phyloP scores from a whole-genome alignment of 2,797 vertebrate genomes.

The Sarcophilus harrisii region DNA sequence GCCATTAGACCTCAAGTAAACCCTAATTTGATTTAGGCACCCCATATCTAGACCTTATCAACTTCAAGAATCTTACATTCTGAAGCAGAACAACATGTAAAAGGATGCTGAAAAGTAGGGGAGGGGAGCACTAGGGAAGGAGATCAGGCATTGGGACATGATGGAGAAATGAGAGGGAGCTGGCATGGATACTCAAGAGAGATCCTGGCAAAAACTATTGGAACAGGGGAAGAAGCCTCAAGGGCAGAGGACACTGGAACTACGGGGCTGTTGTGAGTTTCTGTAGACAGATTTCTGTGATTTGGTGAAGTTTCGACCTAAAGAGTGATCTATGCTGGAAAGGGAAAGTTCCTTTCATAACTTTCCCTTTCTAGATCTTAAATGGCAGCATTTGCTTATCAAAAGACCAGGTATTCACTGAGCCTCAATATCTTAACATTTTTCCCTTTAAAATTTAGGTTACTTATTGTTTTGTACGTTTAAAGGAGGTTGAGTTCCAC shows the following conservation, averaged over 20 bases:
- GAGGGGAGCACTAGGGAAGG: too few species aligned
- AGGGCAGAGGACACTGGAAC: not conserved
- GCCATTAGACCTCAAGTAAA: too few species aligned
- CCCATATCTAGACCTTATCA: too few species aligned
- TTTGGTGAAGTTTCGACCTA: not conserved
- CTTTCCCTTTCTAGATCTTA: not conserved
- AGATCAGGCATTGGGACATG: too few species aligned
- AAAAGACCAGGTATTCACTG: not conserved
- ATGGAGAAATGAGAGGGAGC: not conserved
- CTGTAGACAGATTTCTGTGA: too few species aligned
- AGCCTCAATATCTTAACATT: not conserved
- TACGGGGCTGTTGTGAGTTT: not conserved
- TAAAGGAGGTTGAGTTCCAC: not conserved
- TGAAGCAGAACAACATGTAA: not conserved
- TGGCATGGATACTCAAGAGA: not conserved
- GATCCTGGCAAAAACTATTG: not conserved
- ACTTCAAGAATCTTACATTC: not conserved
- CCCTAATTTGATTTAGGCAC: too few species aligned
- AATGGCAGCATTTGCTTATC: not conserved
- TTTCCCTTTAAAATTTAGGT: not conserved
- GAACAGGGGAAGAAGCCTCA: not conserved
- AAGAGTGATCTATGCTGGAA: not conserved
- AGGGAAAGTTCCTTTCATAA: not conserved
- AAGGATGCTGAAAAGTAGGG: too few species aligned
- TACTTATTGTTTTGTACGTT: not conserved